Evolutionary conservation across 2,888 invertebrate genomes (phyloP).

Genomic region (Endotricha flammealis): DNA sequence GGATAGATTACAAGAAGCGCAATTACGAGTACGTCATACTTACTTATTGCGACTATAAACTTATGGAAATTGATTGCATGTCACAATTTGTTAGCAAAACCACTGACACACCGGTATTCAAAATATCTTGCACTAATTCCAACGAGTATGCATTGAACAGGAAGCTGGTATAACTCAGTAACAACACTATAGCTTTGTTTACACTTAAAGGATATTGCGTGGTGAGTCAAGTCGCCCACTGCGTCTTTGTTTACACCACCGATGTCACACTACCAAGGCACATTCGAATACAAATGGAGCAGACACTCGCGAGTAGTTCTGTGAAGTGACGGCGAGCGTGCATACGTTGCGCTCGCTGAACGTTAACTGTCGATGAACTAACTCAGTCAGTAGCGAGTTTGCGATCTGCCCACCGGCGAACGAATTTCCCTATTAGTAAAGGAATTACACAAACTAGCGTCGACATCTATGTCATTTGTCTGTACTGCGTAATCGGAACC

Average conservation of each 20-base stretch:
- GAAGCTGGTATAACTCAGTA: slow-evolving; percentile 9
- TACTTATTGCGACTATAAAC: slow-evolving; percentile 5
- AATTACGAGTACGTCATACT: no score
- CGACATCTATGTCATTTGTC: slow-evolving; percentile 42
- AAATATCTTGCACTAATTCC: slow-evolving; percentile 6
- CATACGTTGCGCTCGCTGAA: slow-evolving; percentile 43
- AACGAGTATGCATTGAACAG: slow-evolving; percentile 10
- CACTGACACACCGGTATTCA: not conserved
- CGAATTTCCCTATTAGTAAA: slow-evolving; percentile 56
- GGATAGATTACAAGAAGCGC: slow-evolving; percentile 9
- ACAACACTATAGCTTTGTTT: slow-evolving; percentile 30
- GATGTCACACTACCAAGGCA: slow-evolving; percentile 24
- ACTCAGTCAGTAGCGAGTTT: slow-evolving; percentile 22
- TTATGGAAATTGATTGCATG: slow-evolving; percentile 3
- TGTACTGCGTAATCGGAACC: slow-evolving; percentile 49
- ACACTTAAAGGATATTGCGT: slow-evolving; percentile 31
- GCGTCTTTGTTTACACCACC: slow-evolving; percentile 54
- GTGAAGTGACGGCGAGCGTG: slow-evolving; percentile 31
- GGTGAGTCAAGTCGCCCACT: slow-evolving; percentile 39
- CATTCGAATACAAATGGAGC: slow-evolving; percentile 3
- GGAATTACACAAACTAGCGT: slow-evolving; percentile 49
- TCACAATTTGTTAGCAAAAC: not conserved
- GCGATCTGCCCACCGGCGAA: slow-evolving; percentile 42
- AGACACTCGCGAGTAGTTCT: slow-evolving; percentile 16
- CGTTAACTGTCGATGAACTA: slow-evolving; percentile 48